A percentile compares a stretch with the other conserved stretches of the same genome.
phyloP scores from a whole-genome alignment of 2,113 vertebrate species.

The Pao palembangensis region DNA sequence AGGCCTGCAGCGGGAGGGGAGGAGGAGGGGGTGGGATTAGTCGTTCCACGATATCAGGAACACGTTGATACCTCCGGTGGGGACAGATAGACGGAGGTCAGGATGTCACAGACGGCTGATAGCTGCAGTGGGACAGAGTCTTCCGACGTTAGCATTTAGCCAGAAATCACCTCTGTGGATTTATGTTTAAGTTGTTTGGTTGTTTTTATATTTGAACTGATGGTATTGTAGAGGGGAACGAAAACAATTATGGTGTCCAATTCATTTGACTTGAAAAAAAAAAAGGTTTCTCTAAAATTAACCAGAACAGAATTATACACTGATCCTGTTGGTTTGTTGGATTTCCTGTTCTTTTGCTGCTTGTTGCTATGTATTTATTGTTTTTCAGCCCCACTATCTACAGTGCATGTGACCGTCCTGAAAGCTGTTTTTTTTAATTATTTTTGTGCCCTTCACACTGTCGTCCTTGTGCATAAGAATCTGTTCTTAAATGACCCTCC shows the following conservation, averaged over 20 bases:
- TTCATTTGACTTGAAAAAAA: too few relatives aligned
- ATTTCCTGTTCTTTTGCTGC: constrained; percentile 9
- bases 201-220: constrained; percentile 41
- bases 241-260: too few relatives aligned
- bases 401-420: not conserved
- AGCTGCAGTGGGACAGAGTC: constrained; percentile 4
- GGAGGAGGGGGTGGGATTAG: constrained; percentile 33
- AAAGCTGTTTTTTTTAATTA: constrained; percentile 13
- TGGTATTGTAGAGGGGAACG: too few relatives aligned
- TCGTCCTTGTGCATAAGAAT: constrained; percentile 1
- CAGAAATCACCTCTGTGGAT: too few relatives aligned
- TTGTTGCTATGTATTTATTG: not conserved
- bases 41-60: constrained; percentile 70
- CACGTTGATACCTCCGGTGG: constrained; percentile 60
- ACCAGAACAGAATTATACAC: too few relatives aligned
- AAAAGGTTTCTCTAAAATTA: too few relatives aligned
- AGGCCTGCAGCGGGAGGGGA: constrained; percentile 61
- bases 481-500: constrained; percentile 26
- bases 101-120: constrained; percentile 48
- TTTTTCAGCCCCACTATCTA: constrained; percentile 16
- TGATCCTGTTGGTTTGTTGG: too few relatives aligned
- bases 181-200: too few relatives aligned
- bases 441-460: not conserved
- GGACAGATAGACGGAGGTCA: constrained; percentile 62
- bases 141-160: not conserved